A percentile compares a stretch with the other conserved stretches of the same genome.
Conservation (phyloP, 2,797 vertebrate species). For the Typhlichthys eigenmanni region DNA sequence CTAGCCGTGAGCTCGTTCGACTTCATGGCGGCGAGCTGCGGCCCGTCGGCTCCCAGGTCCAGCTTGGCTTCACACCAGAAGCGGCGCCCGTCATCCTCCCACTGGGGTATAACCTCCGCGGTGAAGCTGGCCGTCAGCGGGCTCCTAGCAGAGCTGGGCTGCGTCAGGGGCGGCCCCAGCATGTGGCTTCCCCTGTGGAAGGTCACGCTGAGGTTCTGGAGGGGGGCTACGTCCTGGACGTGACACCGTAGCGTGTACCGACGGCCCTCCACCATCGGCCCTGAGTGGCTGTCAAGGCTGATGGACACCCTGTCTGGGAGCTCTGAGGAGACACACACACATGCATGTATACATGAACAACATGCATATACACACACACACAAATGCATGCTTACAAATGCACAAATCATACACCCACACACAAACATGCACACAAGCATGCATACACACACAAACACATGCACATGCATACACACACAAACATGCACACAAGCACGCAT, state of each 20-base stretch:
- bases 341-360: neutral
- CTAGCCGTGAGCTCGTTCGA: conserved; percentile 43
- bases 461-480: no score
- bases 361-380: neutral
- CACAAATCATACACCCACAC: neutral
- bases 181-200: conserved; percentile 49
- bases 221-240: conserved; percentile 50
- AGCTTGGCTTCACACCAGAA: conserved; percentile 70
- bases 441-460: no score
- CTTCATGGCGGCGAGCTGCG: conserved; percentile 35
- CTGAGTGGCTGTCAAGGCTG: conserved; percentile 33
- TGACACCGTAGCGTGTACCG: conserved; percentile 56
- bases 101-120: conserved; percentile 36
- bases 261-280: conserved; percentile 23
- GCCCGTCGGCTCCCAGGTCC: conserved; percentile 62
- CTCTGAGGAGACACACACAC: conserved; percentile 31
- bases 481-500: no score
- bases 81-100: conserved; percentile 48
- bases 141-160: neutral
- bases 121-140: conserved; percentile 43
- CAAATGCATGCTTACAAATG: neutral
- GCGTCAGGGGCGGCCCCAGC: conserved; percentile 17
- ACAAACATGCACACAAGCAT: no score
- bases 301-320: conserved; percentile 59
- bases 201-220: conserved; percentile 41